Evolutionary conservation across 2,797 vertebrate genomes (phyloP).

Genomic region (Lutjanus campechanus): DNA sequence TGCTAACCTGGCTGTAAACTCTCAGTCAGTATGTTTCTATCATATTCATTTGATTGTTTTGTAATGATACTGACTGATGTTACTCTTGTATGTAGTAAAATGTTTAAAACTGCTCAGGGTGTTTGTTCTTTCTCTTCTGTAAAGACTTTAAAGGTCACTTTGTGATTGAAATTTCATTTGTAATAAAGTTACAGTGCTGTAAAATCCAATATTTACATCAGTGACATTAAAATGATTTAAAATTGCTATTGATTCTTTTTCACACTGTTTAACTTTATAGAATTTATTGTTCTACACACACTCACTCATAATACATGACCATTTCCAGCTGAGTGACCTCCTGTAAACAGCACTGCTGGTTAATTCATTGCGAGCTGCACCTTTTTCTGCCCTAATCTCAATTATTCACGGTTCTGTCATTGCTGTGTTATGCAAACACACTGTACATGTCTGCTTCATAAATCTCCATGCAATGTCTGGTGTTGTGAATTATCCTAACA

Average conservation of each 20-base stretch:
- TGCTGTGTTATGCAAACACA: conserved; percentile 74
- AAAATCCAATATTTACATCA: conserved; percentile 37
- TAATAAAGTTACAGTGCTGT: neutral
- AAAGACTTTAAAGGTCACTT: neutral
- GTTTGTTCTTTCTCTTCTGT: neutral
- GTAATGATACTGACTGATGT: neutral
- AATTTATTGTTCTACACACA: conserved; percentile 37
- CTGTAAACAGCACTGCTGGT: conserved; percentile 45
- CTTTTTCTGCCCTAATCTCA: conserved; percentile 59
- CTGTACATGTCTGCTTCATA: conserved; percentile 74
- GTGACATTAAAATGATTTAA: conserved; percentile 42
- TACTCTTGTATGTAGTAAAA: neutral
- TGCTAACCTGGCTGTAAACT: neutral
- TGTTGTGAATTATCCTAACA: conserved; percentile 70
- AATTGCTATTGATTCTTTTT: conserved; percentile 34
- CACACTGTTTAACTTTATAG: conserved; percentile 17
- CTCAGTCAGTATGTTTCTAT: neutral
- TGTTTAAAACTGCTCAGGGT: too few relatives aligned
- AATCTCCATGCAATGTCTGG: conserved; percentile 70
- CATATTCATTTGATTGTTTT: neutral
- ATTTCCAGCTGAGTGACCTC: conserved; percentile 41
- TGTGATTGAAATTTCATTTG: neutral
- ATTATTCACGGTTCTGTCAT: conserved; percentile 72
- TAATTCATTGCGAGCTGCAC: conserved; percentile 53
- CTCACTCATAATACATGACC: conserved; percentile 32